Percentiles rank a stretch among this genome's conserved stretches.
Evolutionary conservation across 2,113 vertebrate genomes (phyloP).

Genomic region (Callionymus lyra): DNA sequence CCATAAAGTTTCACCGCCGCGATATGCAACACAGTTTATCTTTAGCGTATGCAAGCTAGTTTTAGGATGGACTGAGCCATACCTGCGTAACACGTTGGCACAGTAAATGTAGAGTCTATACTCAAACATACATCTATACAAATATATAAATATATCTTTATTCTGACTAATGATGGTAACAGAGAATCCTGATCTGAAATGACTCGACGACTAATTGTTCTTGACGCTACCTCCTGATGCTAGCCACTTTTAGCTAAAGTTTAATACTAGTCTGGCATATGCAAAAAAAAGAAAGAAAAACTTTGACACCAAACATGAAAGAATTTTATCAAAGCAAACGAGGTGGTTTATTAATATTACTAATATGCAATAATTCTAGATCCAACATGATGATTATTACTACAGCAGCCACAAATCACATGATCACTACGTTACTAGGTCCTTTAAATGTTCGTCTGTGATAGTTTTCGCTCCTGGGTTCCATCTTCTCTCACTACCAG

Average conservation of each 20-base stretch:
- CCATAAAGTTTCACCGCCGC: too few relatives aligned
- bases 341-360: slow-evolving; percentile 60
- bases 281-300: slow-evolving; percentile 46
- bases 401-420: slow-evolving; percentile 33
- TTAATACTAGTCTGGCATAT: slow-evolving; percentile 32
- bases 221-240: slow-evolving; percentile 60
- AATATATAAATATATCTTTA: slow-evolving; percentile 21
- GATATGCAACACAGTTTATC: too few relatives aligned
- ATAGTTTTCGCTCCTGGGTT: too few relatives aligned
- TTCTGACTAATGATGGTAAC: slow-evolving; percentile 29
- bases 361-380: slow-evolving; percentile 67
- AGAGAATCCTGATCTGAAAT: slow-evolving; percentile 18
- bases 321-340: slow-evolving; percentile 53
- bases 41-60: slow-evolving; percentile 46
- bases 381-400: slow-evolving; percentile 15
- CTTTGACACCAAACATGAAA: slow-evolving; percentile 50
- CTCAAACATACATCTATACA: neutral
- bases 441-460: too few relatives aligned
- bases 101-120: too few relatives aligned
- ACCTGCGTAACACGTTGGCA: slow-evolving; percentile 51
- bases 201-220: slow-evolving; percentile 17
- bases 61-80: slow-evolving; percentile 58
- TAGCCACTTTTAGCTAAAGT: slow-evolving; percentile 38
- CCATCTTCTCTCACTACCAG: slow-evolving; percentile 71
- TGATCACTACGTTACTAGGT: slow-evolving; percentile 37